phyloP scores from a whole-genome alignment of 2,888 invertebrate genomes.

The Chymomyza fuscimana region DNA sequence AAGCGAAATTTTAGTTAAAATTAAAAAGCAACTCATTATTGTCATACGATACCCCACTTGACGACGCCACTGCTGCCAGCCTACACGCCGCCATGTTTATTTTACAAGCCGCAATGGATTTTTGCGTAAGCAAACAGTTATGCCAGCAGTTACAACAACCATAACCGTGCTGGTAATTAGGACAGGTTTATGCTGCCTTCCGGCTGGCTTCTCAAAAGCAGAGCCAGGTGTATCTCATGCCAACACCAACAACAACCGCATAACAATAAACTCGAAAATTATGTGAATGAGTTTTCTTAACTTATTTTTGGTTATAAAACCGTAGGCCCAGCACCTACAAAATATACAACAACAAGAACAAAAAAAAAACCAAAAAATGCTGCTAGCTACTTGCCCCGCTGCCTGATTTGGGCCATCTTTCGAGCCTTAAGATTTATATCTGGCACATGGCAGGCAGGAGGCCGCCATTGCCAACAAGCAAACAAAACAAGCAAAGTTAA shows the following conservation, averaged over 20 bases:
- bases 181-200: conserved; percentile 62
- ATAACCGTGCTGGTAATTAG: conserved; percentile 61
- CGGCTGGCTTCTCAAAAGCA: conserved; percentile 22
- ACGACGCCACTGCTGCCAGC: conserved; percentile 9
- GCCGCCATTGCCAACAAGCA: conserved; percentile 47
- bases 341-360: not conserved
- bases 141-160: conserved; percentile 13
- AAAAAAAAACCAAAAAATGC: not conserved
- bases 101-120: conserved; percentile 20
- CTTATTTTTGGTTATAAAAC: conserved; percentile 52
- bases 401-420: not conserved
- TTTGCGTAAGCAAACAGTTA: conserved; percentile 18
- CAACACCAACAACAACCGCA: conserved; percentile 33
- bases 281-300: conserved; percentile 73
- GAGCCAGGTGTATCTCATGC: conserved; percentile 61
- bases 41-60: not conserved
- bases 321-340: conserved; percentile 1
- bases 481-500: conserved; percentile 66
- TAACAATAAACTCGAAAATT: conserved; percentile 72
- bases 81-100: conserved; percentile 13
- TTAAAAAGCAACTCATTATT: not conserved
- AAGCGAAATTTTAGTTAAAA: too few relatives aligned
- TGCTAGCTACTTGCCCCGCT: not conserved
- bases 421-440: conserved; percentile 62
- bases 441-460: conserved; percentile 61